phyloP scores from a whole-genome alignment of 2,113 vertebrate genomes.

The Gymnobelideus leadbeateri region DNA sequence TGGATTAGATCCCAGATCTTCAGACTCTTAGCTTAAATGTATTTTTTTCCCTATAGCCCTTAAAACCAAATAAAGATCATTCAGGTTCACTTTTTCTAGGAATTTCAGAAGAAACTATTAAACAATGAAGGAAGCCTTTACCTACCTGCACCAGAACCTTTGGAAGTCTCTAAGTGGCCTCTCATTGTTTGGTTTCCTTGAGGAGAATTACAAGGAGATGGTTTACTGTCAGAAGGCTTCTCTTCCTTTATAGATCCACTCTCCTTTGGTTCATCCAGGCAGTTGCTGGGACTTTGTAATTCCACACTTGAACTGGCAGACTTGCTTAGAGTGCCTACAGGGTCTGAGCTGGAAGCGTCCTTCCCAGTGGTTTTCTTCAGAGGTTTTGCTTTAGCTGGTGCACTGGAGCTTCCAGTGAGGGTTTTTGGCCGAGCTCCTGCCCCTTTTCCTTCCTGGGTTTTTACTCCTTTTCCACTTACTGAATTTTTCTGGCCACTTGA shows the following conservation, averaged over 20 bases:
- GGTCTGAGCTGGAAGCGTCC: slow-evolving; percentile 80
- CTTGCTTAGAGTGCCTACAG: slow-evolving; percentile 74
- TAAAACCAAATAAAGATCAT: slow-evolving; percentile 50
- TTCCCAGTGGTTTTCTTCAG: slow-evolving; percentile 84
- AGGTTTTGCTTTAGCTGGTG: slow-evolving; percentile 85
- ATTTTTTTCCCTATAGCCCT: not conserved
- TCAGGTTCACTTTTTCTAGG: slow-evolving; percentile 39
- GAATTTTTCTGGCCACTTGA: slow-evolving; percentile 85
- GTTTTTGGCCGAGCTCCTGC: slow-evolving; percentile 92
- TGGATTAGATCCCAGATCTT: not conserved
- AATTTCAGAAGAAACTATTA: slow-evolving; percentile 50
- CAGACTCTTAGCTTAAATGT: not conserved
- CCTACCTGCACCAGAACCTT: slow-evolving; percentile 54
- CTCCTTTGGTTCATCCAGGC: slow-evolving; percentile 77
- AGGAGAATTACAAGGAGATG: slow-evolving; percentile 36
- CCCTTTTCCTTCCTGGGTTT: slow-evolving; percentile 87
- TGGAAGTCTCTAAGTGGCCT: slow-evolving; percentile 60
- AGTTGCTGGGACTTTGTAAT: slow-evolving; percentile 62
- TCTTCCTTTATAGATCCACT: slow-evolving; percentile 78
- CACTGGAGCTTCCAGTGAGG: slow-evolving; percentile 80
- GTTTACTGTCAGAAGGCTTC: slow-evolving; percentile 73
- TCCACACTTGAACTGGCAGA: slow-evolving; percentile 79
- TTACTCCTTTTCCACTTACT: slow-evolving; percentile 82
- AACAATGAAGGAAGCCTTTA: slow-evolving; percentile 34
- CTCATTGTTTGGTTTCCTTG: slow-evolving; percentile 53